Conservation (phyloP, 2,113 vertebrate genomes). For the Callionymus lyra region DNA sequence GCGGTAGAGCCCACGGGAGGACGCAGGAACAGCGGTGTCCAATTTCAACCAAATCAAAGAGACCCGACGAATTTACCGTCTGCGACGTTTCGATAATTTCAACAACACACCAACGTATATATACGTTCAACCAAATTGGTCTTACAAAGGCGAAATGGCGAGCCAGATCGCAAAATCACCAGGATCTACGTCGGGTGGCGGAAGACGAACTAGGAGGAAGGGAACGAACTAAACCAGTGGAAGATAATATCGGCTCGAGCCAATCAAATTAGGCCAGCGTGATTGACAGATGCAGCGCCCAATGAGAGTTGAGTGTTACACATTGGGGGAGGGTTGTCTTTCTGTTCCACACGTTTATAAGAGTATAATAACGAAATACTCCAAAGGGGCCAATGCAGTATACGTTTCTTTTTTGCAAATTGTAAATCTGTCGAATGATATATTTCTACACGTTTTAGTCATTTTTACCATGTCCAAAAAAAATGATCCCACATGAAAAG, state of each 20-base stretch:
- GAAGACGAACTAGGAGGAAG: constrained; percentile 51
- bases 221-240: constrained; percentile 36
- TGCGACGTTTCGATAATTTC: no score
- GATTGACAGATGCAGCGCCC: constrained; percentile 47
- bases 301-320: constrained; percentile 23
- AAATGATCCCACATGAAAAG: no score
- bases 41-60: constrained; percentile 43
- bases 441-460: no score
- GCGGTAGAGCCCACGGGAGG: constrained; percentile 49
- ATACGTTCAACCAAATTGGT: no score
- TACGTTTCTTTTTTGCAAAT: no score
- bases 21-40: constrained; percentile 61
- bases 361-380: no score
- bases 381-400: no score
- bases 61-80: neutral
- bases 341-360: no score
- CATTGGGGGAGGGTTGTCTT: constrained; percentile 28
- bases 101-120: no score
- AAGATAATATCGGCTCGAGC: constrained; percentile 63
- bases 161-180: constrained; percentile 10
- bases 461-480: no score
- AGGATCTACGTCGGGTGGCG: constrained; percentile 73
- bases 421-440: no score
- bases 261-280: constrained; percentile 52
- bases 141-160: neutral